Base-by-base conservation (phyloP, 2,797 vertebrate genomes). In the Bradypodion ventrale region DNA sequence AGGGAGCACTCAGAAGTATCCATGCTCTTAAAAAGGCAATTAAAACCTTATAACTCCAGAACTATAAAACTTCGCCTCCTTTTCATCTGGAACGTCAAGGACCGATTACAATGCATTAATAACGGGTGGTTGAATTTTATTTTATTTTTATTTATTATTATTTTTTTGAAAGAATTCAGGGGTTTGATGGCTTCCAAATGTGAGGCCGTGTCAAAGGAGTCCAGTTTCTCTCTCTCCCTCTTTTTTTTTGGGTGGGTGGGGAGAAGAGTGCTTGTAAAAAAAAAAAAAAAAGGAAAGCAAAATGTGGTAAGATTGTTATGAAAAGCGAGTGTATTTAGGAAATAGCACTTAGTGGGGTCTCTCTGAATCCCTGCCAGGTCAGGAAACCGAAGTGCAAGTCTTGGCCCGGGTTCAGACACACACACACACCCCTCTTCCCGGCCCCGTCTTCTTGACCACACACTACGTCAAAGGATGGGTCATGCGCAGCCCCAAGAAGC, bases 161-260 rank as follows among this genome's bases (percentile, higher is more conserved):
- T 98, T 98, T 97, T 98, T 99, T 98, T n/a, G n/a, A n/a, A n/a
- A 98, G 97, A 97, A 97, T 96, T 97, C 63, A 52, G 96, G 96
- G 97, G 97, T 97, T 97, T 97, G 97, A 97, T 97, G 97, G 96
- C 96, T 97, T 96, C 97, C 97, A 96, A 97, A 97, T 97, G 96
- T 94, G 6, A 96, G 97, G 96, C 97, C 97, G 96, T 96, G 96
- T 96, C 96, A 96, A 97, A 59, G 52, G 78, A 62, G 10, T 76
- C 73, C 78, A 15, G 79, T 85, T 70, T 75, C 69, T 79, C 6
- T 59, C 68, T 56, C 23, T 27, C 4, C 8, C 66, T 35, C 66
- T 37, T 95, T 95, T 21, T 68, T 37, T 13, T 37, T 7, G 2
- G n/a, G n/a, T n/a, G n/a, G n/a, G n/a, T n/a, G n/a, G 5, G 35